Evolutionary conservation across 2,113 vertebrate species (phyloP), one percentile per base, ranked within the genome.

Genomic region (Nerophis ophidion): DNA sequence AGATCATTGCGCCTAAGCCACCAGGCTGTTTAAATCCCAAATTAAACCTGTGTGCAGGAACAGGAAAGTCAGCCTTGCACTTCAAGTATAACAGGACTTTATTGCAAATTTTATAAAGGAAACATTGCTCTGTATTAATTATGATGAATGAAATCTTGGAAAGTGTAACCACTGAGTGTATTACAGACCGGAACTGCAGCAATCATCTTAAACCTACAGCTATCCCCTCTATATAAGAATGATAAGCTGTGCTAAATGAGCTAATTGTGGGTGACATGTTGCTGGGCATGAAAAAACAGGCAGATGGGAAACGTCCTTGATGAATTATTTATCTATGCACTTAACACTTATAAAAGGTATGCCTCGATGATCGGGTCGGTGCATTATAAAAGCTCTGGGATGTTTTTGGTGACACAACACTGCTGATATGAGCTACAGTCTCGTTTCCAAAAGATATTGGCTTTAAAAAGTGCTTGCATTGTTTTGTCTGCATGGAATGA

Each of bases 241-340:
- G 7, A 64, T 53, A 33, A 54, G 42, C 15, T 72, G 50, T 57
- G 61, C 55, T 61, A 56, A 68, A 13, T 0, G 19, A 75, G 51
- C 53, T 60, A 74, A 71, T 55, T 66, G 71, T 75, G 68, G 65
- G 26, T 57, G 62, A 61, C 61, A 64, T 56, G 67, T 35, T 71
- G 61, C 70, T 77, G 47, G 38, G 48, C 55, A 70, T 61, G 71
- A 56, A 75, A 79, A 78, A 64, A 51, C 61, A 65, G 68, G 58
- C 70, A 4, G 42, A 63, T 61, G 58, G 68, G 83, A 82, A 71
- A 67, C 47, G 71, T 67, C 66, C 65, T 60, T 34, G 60, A 81
- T 91, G 42, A 90, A 91, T 90, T 84, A 89, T 90, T 89, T 48
- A 91, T 82, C 64, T 64, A 58, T 70, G 54, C 67, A 79, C 70